Base-by-base conservation (phyloP, 2,888 invertebrate genomes). In the Aphidius colemani region DNA sequence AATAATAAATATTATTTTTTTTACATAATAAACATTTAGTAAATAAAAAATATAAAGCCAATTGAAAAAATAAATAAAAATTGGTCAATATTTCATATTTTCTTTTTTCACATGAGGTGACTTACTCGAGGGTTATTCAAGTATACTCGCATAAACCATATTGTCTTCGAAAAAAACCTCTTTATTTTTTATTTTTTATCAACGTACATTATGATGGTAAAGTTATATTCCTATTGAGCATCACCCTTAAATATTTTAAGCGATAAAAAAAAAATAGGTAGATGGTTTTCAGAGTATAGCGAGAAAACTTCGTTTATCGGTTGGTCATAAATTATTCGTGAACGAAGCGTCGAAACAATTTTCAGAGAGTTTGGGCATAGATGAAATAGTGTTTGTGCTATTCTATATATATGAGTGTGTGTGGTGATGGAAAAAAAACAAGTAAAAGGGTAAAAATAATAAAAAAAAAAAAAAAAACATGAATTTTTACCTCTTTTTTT, bases 281-380 rank as follows among this genome's bases (percentile, higher is more conserved):
- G 55, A 44, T 18, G 44, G 39, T 40, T 59, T 40, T 46, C 41
- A 43, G 40, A 46, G 51, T 13, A 44, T 10, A 46, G 43, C 39
- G 51, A 44, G 41, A 46, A 63, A 63, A 59, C 53, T 63, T 63
- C 48, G 59, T 59, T 63, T 59, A 63, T 63, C 63, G 59, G 39
- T 41, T 49, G 48, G 53, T 48, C 7, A 63, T 63, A 63, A 63
- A 63, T 63, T 58, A 58, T 58, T 63, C 50, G 50, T 45, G 51
- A 39, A 57, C 51, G 10, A 13, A 53, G 39, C 53, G 41, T 41
- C 10, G 53, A 13, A 53, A 46, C 53, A 61, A 61, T 61, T 61
- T 61, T 55, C 43, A 18, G 18, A 55, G 44, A 10, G 39, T 11
- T 11, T 55, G 41, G 11, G 11, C 11, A 13, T 55, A 44, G 11